Evolutionary conservation across 2,888 invertebrate genomes (phyloP), one percentile per base, ranked within the genome.

Genomic region (Stictocephala bisonia): DNA sequence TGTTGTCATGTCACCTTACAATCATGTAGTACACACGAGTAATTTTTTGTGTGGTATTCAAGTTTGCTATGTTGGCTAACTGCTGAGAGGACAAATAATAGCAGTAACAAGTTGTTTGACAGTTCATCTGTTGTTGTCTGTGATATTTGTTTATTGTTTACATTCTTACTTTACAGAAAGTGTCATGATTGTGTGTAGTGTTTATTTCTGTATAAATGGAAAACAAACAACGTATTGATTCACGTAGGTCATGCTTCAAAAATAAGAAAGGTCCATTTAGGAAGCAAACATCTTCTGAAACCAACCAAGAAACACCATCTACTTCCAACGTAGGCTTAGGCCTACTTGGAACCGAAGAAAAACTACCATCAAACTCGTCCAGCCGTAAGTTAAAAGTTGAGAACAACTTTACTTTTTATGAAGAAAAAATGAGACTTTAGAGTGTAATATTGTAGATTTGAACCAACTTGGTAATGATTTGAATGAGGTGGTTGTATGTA

Each of bases 381-480:
- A 22, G 22, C 41, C 20, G 40, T 22, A 66, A 44, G 66, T 7
- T 24, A 18, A 66, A 41, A 41, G 31, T 66, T 24, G 44, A 15
- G 15, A 41, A 44, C 13, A 66, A 66, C 41, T 66, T 66, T 41
- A 40, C 41, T 26, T 66, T 22, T 44, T 66, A 66, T 66, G 26
- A 22, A 40, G 18, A 15, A 40, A 41, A 35, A 44, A 18, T 9
- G 41, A 66, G 22, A 66, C 35, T 20, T n/a, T 66, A 22, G 44
- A 66, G 24, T 66, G 41, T 41, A 44, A 66, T 22, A 66, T 66
- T 40, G 40, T 66, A 9, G 66, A 66, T 35, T 9, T 66, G 20
- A 44, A 66, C 20, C 18, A n/a, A 26, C 15, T 41, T 40, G 22
- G n/a, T n/a, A 66, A 26, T 41, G 40, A 20, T 41, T 66, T 66